A percentile compares a stretch with the other conserved stretches of the same genome.
These are phyloP conservation scores for Macaca nemestrina DNA, from an alignment of 2,113 vertebrate species.

Conservation along the genomic window DNA sequence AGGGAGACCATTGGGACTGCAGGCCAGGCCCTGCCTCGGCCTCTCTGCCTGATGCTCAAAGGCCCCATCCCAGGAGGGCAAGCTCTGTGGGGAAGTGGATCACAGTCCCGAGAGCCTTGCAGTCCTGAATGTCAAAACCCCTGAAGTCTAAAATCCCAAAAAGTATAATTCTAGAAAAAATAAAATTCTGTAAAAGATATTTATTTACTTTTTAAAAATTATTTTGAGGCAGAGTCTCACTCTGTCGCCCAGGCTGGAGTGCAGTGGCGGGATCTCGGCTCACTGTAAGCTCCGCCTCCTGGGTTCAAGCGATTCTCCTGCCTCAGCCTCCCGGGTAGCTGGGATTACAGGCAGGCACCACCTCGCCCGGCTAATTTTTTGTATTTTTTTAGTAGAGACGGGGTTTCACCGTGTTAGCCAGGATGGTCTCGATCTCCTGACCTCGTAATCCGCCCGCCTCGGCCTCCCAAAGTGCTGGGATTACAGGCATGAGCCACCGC, in stretches of 20 bases:
- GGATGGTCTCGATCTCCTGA: not conserved
- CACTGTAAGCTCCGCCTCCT: too few species aligned
- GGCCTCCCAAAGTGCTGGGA: not conserved
- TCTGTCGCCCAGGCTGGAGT: not conserved
- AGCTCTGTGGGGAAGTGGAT: not conserved
- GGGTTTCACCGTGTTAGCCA: not conserved
- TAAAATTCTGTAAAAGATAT: not conserved
- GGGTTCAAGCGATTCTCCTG: too few species aligned
- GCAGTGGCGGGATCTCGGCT: too few species aligned
- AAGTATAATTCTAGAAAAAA: not conserved
- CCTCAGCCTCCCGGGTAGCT: too few species aligned
- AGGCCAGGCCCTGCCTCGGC: not conserved
- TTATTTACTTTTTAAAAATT: not conserved
- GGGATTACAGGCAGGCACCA: accelerated
- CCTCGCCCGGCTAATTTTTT: too few species aligned
- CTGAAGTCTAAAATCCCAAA: not conserved
- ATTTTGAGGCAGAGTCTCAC: not conserved
- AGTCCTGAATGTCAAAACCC: not conserved
- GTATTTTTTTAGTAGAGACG: too few species aligned
- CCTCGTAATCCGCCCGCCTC: not conserved
- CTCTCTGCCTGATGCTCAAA: not conserved
- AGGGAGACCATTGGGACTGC: not conserved
- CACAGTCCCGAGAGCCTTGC: not conserved
- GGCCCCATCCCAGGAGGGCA: not conserved
- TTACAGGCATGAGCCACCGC: not conserved